Percentiles rank a stretch among this genome's conserved stretches.
Evolutionary conservation across 1,140 invertebrate genomes (phyloP).

Genomic region (Trichomalopsis sarcophagae): DNA sequence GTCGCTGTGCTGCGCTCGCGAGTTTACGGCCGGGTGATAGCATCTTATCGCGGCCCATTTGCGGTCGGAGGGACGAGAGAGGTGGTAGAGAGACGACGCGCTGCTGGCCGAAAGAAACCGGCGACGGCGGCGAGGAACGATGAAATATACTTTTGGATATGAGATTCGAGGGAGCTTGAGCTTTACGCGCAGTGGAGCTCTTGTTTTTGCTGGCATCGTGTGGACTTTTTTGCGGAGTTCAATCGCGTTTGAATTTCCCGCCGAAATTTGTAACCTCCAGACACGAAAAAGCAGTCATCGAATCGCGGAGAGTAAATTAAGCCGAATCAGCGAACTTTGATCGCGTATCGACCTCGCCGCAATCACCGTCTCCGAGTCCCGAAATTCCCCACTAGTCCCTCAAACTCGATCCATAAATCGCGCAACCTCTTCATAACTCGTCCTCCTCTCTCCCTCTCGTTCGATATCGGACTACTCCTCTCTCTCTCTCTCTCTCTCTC

Average conservation of each 20-base stretch:
- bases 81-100: not conserved
- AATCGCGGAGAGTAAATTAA: too few species aligned
- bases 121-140: too few species aligned
- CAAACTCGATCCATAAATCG: not conserved
- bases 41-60: slow-evolving; percentile 40
- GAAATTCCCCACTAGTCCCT: not conserved
- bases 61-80: not conserved
- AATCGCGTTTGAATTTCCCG: too few species aligned
- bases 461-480: not conserved
- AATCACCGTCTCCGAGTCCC: not conserved
- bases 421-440: not conserved
- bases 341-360: not conserved
- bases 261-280: too few species aligned
- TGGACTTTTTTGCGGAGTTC: too few species aligned
- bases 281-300: too few species aligned
- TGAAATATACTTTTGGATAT: not conserved
- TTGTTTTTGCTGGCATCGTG: not conserved
- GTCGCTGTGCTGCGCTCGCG: not conserved
- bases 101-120: not conserved
- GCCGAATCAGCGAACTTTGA: not conserved
- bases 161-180: not conserved
- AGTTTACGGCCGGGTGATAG: slow-evolving; percentile 19
- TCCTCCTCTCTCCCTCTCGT: too few species aligned
- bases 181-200: not conserved
- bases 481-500: not conserved